These are phyloP conservation scores for Clinocottus analis DNA, from an alignment of 2,113 vertebrate genomes.

Conservation along the genomic window DNA sequence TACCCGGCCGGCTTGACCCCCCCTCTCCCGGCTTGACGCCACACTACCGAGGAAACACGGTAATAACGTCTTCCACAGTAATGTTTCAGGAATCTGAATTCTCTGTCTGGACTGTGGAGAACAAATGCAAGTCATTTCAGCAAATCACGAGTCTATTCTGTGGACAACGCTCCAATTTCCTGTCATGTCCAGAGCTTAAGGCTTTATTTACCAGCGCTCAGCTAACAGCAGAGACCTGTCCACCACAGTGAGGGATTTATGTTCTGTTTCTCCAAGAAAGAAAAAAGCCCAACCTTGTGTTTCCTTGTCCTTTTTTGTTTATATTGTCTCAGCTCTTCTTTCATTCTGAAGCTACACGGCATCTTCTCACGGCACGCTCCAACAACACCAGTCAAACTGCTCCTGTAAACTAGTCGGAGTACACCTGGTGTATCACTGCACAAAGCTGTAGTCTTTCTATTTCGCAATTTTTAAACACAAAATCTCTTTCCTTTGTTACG, in stretches of 20 bases:
- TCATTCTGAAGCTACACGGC: background rate
- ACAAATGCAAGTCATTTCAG: conserved; percentile 31
- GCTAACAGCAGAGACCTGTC: conserved; percentile 2
- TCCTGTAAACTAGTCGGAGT: background rate
- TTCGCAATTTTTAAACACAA: background rate
- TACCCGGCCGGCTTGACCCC: background rate
- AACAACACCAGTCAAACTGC: background rate
- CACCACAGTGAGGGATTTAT: background rate
- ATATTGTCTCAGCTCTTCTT: background rate
- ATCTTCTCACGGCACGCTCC: background rate
- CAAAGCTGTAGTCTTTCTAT: background rate
- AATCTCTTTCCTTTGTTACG: background rate
- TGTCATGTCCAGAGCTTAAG: conserved; percentile 18
- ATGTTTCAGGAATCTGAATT: background rate
- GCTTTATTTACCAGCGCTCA: conserved; percentile 3
- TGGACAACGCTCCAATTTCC: conserved; percentile 34
- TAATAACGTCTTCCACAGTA: background rate
- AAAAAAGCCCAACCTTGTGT: background rate
- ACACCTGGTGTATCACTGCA: background rate
- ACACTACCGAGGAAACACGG: background rate
- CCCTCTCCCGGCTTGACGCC: background rate
- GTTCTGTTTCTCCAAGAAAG: background rate
- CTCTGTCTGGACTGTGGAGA: conserved; percentile 16
- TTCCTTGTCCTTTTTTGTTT: background rate
- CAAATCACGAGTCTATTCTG: conserved; percentile 10